Conservation (phyloP, 2,113 vertebrate species). For the Lophura nycthemera region DNA sequence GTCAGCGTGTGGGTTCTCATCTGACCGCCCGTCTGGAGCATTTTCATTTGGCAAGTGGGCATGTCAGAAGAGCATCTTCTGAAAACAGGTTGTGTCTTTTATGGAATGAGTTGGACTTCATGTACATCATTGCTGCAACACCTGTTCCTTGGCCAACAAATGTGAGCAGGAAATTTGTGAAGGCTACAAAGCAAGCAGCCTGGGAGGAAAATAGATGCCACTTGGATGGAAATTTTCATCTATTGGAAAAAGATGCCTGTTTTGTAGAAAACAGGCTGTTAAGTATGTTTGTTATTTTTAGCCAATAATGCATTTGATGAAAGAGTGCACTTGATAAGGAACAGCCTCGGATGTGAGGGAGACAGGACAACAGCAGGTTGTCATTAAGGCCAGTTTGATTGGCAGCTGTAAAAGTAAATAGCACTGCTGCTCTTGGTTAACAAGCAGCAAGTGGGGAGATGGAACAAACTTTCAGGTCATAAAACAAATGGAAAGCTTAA, state of each 20-base stretch:
- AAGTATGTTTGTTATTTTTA: slow-evolving; percentile 40
- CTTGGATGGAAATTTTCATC: not conserved
- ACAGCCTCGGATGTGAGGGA: slow-evolving; percentile 9
- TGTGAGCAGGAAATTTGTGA: not conserved
- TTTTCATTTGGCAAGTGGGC: not conserved
- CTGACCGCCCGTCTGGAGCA: rapidly evolving
- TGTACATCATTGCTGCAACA: not conserved
- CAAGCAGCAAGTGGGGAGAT: not conserved
- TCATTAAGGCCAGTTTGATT: slow-evolving; percentile 29
- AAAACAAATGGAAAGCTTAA: slow-evolving; percentile 25
- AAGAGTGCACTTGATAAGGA: slow-evolving; percentile 42
- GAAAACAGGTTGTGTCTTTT: not conserved
- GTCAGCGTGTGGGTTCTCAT: not conserved
- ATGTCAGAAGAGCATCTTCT: rapidly evolving
- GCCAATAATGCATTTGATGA: slow-evolving; percentile 4
- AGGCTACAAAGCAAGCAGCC: not conserved
- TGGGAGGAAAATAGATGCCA: not conserved
- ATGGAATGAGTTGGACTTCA: not conserved
- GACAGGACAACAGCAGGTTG: not conserved
- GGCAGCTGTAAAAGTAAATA: slow-evolving; percentile 29
- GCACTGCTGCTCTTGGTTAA: slow-evolving; percentile 26
- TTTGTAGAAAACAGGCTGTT: slow-evolving; percentile 18
- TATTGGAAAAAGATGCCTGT: not conserved
- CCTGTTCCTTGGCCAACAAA: not conserved
- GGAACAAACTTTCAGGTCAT: slow-evolving; percentile 29